These are phyloP conservation scores for Alces alces DNA, from an alignment of 2,113 vertebrate genomes.

Conservation along the genomic window DNA sequence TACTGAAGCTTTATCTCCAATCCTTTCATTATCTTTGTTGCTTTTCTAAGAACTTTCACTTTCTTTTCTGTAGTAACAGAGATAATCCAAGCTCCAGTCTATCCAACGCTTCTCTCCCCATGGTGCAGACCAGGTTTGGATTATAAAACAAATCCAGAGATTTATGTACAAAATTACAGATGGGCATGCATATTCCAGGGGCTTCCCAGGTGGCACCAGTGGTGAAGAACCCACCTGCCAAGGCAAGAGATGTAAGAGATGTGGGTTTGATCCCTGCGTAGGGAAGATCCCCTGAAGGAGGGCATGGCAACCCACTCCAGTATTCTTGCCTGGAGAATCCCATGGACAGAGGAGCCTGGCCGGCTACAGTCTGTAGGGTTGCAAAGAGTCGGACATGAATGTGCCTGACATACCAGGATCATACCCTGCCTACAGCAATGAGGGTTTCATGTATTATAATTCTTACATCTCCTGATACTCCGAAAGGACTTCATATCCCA, in stretches of 20 bases:
- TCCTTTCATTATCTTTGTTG: not conserved
- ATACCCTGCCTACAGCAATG: not conserved
- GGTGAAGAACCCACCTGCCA: not conserved
- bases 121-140: not conserved
- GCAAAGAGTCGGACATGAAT: not conserved
- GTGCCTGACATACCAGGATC: not conserved
- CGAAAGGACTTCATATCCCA: not conserved
- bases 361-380: not conserved
- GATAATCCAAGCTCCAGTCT: not conserved
- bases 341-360: not conserved
- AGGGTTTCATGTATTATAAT: not conserved
- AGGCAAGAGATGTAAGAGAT: not conserved
- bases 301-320: not conserved
- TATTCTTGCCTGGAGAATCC: not conserved
- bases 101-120: not conserved
- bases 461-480: not conserved
- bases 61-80: not conserved
- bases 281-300: not conserved
- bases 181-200: not conserved
- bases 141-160: constrained; percentile 38
- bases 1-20: not conserved
- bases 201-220: not conserved
- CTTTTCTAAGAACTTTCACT: not conserved
- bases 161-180: not conserved
- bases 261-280: not conserved